These are phyloP conservation scores for Mylabris phalerata DNA, from an alignment of 1,140 invertebrate species.

Conservation along the genomic window DNA sequence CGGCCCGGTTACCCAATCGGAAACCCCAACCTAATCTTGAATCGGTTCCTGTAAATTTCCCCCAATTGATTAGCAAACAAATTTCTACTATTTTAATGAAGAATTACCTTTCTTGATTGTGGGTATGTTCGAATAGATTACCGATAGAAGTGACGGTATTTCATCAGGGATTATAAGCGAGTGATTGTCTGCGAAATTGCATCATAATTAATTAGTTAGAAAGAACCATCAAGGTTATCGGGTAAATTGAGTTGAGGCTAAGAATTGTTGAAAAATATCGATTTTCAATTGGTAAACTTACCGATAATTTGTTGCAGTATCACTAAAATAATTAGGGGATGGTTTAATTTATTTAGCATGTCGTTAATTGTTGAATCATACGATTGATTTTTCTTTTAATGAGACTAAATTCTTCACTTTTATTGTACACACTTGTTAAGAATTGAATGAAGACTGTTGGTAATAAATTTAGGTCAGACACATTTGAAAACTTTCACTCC, in stretches of 20 bases:
- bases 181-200: not conserved
- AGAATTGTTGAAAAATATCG: too few relatives aligned
- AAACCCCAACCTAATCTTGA: slow-evolving; percentile 72
- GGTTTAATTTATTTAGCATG: too few relatives aligned
- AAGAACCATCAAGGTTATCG: not conserved
- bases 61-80: too few relatives aligned
- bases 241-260: too few relatives aligned
- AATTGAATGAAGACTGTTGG: too few relatives aligned
- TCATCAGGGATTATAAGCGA: slow-evolving; percentile 67
- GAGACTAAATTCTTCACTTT: too few relatives aligned
- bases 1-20: slow-evolving; percentile 68
- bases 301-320: not conserved
- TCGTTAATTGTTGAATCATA: not conserved
- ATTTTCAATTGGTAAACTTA: not conserved
- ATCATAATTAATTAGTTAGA: not conserved
- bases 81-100: too few relatives aligned
- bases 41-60: slow-evolving; percentile 59
- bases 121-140: slow-evolving; percentile 76
- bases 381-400: not conserved
- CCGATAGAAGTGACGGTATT: slow-evolving; percentile 63
- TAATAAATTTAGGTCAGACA: too few relatives aligned
- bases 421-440: too few relatives aligned
- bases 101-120: slow-evolving; percentile 69
- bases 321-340: too few relatives aligned
- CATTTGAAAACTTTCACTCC: too few relatives aligned